These are phyloP conservation scores for Coreoperca whiteheadi DNA, from an alignment of 2,113 vertebrate genomes.

Conservation along the genomic window DNA sequence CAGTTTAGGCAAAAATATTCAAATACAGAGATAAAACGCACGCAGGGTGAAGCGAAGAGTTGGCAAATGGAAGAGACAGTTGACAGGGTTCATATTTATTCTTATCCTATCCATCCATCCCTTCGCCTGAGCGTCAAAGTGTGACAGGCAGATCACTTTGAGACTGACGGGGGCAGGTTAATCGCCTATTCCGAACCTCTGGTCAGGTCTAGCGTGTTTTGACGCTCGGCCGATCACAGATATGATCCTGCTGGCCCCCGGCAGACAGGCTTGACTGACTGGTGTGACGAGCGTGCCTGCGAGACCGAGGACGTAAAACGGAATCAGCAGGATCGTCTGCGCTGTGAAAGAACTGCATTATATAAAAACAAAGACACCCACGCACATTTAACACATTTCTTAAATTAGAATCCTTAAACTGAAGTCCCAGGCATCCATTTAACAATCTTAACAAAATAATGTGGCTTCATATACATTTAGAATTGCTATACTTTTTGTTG, in stretches of 20 bases:
- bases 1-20: constrained; percentile 42
- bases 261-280: constrained; percentile 11
- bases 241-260: constrained; percentile 32
- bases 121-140: constrained; percentile 30
- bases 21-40: constrained; percentile 22
- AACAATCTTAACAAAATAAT: not conserved
- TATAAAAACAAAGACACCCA: not conserved
- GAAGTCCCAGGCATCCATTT: not conserved
- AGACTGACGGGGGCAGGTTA: constrained; percentile 44
- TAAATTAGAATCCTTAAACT: not conserved
- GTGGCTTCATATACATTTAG: not conserved
- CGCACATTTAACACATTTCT: not conserved
- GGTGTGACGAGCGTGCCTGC: constrained; percentile 15
- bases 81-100: constrained; percentile 52
- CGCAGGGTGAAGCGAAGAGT: constrained; percentile 2
- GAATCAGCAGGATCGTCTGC: not conserved
- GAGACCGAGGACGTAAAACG: constrained; percentile 1
- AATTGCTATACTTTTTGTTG: not conserved
- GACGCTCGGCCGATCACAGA: constrained; percentile 33
- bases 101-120: constrained; percentile 24
- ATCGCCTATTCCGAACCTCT: constrained; percentile 37
- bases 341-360: constrained; percentile 20
- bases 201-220: constrained; percentile 44
- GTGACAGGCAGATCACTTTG: constrained; percentile 42
- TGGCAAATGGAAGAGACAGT: constrained; percentile 25